Percentiles rank a stretch among this genome's conserved stretches.
These are phyloP conservation scores for Ganaspis sp. DNA, from an alignment of 1,140 invertebrate species.

Conservation along the genomic window DNA sequence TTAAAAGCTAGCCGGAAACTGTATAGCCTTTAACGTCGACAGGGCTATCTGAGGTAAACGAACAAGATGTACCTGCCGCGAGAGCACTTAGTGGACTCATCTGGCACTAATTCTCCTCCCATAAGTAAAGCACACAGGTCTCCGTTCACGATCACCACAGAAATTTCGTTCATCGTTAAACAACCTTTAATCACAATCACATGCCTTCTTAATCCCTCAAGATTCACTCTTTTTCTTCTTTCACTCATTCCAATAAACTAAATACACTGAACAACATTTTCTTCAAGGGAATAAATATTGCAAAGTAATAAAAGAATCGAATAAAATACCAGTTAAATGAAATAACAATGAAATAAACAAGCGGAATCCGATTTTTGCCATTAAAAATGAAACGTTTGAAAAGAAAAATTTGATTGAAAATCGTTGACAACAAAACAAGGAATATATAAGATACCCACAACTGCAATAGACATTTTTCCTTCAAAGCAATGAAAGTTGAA, in stretches of 20 bases:
- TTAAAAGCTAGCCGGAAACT: not conserved
- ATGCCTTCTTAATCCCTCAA: not conserved
- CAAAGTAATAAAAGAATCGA: no score
- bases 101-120: constrained; percentile 25
- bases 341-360: no score
- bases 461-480: not conserved
- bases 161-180: constrained; percentile 3
- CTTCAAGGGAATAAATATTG: no score
- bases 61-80: constrained; percentile 22
- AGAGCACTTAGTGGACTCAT: constrained; percentile 27
- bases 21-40: not conserved
- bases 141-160: constrained; percentile 1
- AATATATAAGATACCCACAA: not conserved
- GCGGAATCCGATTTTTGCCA: not conserved
- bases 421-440: not conserved
- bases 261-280: no score
- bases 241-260: no score
- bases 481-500: not conserved
- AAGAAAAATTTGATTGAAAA: not conserved
- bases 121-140: not conserved
- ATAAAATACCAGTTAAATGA: no score
- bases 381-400: not conserved
- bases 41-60: constrained; percentile 12
- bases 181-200: not conserved
- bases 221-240: not conserved